Percentiles rank a stretch among this genome's conserved stretches.
These are phyloP conservation scores for Ochropleura leucogaster DNA, from an alignment of 2,888 invertebrate genomes.

Conservation along the genomic window DNA sequence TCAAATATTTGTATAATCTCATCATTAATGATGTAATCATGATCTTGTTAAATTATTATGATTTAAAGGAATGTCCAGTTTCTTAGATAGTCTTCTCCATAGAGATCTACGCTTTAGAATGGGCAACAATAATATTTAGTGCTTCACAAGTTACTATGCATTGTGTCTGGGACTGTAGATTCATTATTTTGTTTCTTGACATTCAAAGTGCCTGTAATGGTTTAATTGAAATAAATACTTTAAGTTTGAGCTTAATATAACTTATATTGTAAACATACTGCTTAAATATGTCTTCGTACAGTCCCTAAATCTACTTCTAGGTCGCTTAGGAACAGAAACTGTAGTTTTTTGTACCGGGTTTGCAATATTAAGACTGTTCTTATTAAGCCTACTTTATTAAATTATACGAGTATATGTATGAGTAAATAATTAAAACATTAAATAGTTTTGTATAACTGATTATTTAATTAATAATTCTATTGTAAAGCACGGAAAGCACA, in stretches of 20 bases:
- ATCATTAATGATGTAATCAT: no score
- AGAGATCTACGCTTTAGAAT: no score
- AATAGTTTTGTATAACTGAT: background rate
- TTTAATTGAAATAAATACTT: no score
- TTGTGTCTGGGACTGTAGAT: no score
- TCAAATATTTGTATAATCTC: no score
- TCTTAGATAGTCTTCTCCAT: no score
- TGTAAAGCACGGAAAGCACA: slow-evolving; percentile 39
- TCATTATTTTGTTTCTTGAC: no score
- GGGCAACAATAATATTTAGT: no score
- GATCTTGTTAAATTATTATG: no score
- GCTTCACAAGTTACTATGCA: no score
- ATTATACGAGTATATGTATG: background rate
- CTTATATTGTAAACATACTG: background rate
- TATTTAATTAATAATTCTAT: slow-evolving; percentile 34
- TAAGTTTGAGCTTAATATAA: background rate
- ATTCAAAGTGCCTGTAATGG: no score
- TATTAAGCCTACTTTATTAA: background rate
- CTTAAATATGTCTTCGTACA: background rate
- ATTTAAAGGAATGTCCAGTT: no score
- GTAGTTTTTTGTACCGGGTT: background rate
- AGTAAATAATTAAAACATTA: background rate
- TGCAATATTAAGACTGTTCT: background rate
- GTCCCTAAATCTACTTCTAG: background rate
- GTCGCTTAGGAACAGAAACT: background rate